Percentiles rank a stretch among this genome's conserved stretches.
Conservation (phyloP, 2,113 vertebrate species). For the Odocoileus hemionus region DNA sequence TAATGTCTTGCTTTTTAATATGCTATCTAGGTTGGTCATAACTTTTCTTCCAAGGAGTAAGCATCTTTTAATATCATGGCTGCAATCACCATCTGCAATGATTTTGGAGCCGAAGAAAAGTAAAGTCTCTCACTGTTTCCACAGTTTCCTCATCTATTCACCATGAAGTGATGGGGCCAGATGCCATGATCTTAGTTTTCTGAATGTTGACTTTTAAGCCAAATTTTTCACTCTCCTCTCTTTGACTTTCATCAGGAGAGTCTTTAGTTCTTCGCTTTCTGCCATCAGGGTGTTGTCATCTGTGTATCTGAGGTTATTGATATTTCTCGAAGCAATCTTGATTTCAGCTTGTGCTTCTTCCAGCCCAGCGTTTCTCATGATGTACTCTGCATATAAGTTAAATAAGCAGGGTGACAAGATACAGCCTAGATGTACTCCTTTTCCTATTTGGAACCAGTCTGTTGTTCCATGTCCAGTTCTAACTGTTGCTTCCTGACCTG, state of each 20-base stretch:
- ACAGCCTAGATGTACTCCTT: neutral
- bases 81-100: neutral
- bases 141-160: neutral
- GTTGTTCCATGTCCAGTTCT: neutral
- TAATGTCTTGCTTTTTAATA: neutral
- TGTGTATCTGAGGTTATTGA: neutral
- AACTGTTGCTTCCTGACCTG: neutral
- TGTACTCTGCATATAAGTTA: neutral
- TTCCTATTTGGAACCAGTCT: neutral
- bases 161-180: neutral
- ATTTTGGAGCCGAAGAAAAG: neutral
- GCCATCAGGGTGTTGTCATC: neutral
- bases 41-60: neutral
- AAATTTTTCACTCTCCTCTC: neutral
- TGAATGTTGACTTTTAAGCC: neutral
- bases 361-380: neutral
- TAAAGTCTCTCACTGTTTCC: neutral
- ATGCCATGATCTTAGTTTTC: neutral
- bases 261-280: neutral
- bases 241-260: neutral
- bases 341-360: neutral
- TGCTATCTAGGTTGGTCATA: neutral
- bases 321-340: neutral
- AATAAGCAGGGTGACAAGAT: neutral
- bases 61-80: neutral